A percentile compares a stretch with the other conserved stretches of the same genome.
These are phyloP conservation scores for Hydraecia micacea DNA, from an alignment of 2,888 invertebrate genomes.

Conservation along the genomic window DNA sequence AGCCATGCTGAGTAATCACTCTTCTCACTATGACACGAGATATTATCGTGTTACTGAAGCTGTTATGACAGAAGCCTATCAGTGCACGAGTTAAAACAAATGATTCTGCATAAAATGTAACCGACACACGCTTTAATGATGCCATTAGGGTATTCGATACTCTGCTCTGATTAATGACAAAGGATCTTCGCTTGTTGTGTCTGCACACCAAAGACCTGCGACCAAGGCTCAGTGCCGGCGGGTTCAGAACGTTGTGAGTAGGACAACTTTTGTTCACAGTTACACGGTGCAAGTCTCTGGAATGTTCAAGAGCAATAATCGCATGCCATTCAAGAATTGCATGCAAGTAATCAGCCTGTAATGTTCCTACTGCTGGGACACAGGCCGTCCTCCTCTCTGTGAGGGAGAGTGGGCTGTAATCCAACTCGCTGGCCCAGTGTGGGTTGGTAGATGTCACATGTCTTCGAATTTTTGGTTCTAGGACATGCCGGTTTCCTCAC, in stretches of 20 bases:
- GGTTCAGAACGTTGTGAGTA: background rate
- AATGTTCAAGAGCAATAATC: background rate
- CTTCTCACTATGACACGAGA: background rate
- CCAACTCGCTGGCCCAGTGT: too few species aligned
- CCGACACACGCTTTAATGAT: slow-evolving; percentile 18
- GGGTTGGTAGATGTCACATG: too few species aligned
- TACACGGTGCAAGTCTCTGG: background rate
- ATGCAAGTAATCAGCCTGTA: too few species aligned
- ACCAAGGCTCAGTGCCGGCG: background rate
- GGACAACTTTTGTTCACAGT: too few species aligned
- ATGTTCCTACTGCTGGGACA: too few species aligned
- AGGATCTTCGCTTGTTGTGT: background rate
- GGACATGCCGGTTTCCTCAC: too few species aligned
- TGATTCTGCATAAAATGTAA: slow-evolving; percentile 47
- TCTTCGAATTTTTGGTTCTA: too few species aligned
- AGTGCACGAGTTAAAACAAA: slow-evolving; percentile 31
- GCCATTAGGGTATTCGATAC: slow-evolving; percentile 31
- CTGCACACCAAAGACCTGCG: background rate
- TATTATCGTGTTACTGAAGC: background rate
- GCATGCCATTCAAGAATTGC: background rate
- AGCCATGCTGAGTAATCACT: background rate
- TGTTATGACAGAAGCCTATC: background rate
- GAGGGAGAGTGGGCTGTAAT: too few species aligned
- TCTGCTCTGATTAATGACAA: slow-evolving; percentile 30
- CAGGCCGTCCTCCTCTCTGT: too few species aligned